phyloP scores from a whole-genome alignment of 2,797 vertebrate species.

The Cryptoblepharus egeriae region DNA sequence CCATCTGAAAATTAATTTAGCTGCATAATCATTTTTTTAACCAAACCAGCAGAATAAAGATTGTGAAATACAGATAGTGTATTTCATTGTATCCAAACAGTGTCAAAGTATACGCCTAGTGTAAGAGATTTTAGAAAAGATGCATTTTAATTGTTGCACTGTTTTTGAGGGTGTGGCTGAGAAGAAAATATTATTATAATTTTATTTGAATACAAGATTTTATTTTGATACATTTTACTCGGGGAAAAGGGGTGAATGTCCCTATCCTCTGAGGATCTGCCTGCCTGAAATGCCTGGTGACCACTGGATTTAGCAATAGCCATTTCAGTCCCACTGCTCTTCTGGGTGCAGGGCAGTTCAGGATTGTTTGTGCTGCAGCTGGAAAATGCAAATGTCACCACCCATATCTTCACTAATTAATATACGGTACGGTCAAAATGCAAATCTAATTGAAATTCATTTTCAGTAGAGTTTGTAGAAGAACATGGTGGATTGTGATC shows the following conservation, averaged over 20 bases:
- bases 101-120: background rate
- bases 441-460: background rate
- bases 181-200: too few relatives aligned
- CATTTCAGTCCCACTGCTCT: too few relatives aligned
- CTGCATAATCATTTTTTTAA: background rate
- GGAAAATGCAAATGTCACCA: background rate
- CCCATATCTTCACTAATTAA: background rate
- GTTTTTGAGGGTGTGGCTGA: background rate
- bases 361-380: too few relatives aligned
- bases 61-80: background rate
- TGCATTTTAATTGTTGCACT: background rate
- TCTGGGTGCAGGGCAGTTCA: too few relatives aligned
- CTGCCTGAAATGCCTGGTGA: too few relatives aligned
- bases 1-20: background rate
- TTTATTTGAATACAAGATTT: too few relatives aligned
- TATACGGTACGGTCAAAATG: background rate
- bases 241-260: too few relatives aligned
- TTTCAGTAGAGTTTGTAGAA: background rate
- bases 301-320: too few relatives aligned
- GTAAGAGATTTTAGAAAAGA: background rate
- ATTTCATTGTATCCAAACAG: too few relatives aligned
- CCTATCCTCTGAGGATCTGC: too few relatives aligned
- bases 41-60: background rate
- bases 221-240: background rate
- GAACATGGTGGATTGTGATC: background rate